Conservation (phyloP, 2,797 vertebrate genomes). For the Poeciliopsis presidionis region DNA sequence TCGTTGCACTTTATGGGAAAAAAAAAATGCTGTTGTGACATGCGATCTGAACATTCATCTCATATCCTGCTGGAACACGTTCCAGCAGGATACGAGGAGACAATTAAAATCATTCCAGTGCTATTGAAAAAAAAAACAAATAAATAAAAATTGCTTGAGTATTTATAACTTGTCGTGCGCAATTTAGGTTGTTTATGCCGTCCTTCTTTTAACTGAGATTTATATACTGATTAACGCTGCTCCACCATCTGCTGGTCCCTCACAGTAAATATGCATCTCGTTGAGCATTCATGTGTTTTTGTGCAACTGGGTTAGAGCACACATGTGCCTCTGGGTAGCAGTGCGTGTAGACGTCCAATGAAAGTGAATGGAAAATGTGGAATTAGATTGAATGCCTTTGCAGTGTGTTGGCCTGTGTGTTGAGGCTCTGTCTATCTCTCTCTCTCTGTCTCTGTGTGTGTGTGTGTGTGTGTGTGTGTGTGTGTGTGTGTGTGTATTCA, state of each 20-base stretch:
- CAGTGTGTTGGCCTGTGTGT: slow-evolving; percentile 60
- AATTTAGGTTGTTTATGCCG: background rate
- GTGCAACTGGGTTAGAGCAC: slow-evolving; percentile 3
- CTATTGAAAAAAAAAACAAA: background rate
- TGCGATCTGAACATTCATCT: background rate
- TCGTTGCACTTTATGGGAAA: background rate
- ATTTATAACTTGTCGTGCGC: background rate
- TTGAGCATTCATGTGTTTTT: slow-evolving; percentile 17
- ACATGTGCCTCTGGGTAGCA: slow-evolving; percentile 32
- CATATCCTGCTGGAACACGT: background rate
- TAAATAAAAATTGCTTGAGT: background rate
- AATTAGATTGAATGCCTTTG: slow-evolving; percentile 67
- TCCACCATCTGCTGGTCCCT: background rate
- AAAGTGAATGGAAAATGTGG: slow-evolving; percentile 66
- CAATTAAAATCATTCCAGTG: background rate
- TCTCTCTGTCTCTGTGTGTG: slow-evolving; percentile 21
- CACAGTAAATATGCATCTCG: slow-evolving; percentile 3
- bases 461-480: slow-evolving; percentile 21
- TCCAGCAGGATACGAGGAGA: background rate
- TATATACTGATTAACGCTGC: background rate
- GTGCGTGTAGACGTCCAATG: slow-evolving; percentile 50
- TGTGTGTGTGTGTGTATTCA: slow-evolving; percentile 40
- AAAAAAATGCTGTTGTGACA: background rate
- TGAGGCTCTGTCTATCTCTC: slow-evolving; percentile 38
- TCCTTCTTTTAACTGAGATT: background rate